A percentile compares a stretch with the other conserved stretches of the same genome.
Evolutionary conservation across 2,888 invertebrate genomes (phyloP).

Genomic region (Chesias legatella): DNA sequence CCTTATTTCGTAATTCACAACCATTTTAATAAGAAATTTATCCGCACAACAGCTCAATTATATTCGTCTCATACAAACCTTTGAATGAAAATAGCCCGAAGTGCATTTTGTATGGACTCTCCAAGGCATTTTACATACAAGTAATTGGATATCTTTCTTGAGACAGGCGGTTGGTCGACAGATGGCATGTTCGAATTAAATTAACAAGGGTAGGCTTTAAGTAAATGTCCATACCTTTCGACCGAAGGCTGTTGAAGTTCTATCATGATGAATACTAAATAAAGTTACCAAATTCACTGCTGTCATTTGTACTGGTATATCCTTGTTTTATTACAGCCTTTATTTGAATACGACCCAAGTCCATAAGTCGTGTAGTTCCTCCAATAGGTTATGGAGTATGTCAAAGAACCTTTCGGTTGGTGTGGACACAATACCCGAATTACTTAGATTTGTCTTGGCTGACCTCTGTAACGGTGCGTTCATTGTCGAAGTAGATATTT

Average conservation of each 20-base stretch:
- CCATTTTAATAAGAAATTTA: conserved; percentile 18
- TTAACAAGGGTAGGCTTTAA: conserved; percentile 59
- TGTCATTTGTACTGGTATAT: too few species aligned
- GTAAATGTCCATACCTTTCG: conserved; percentile 21
- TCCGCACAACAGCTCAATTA: conserved; percentile 22
- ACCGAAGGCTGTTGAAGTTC: too few species aligned
- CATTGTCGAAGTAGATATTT: neutral
- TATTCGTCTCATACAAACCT: conserved; percentile 14
- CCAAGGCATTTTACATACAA: conserved; percentile 44
- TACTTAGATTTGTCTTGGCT: conserved; percentile 34
- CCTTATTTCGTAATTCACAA: conserved; percentile 1
- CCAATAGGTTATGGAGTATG: too few species aligned
- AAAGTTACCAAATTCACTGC: too few species aligned
- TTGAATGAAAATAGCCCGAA: conserved; percentile 29
- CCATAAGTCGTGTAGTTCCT: too few species aligned
- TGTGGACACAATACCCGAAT: too few species aligned
- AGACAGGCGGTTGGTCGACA: conserved; percentile 48
- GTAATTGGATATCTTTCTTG: conserved; percentile 57
- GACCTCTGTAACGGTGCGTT: conserved; percentile 19
- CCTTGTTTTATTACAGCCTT: too few species aligned
- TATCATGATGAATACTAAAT: too few species aligned
- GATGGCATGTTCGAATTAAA: conserved; percentile 68
- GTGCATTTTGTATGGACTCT: conserved; percentile 28
- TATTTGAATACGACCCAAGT: too few species aligned
- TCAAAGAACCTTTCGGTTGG: too few species aligned